Percentiles rank a stretch among this genome's conserved stretches.
These are phyloP conservation scores for Corythaixoides concolor DNA, from an alignment of 2,113 vertebrate genomes.

Conservation along the genomic window DNA sequence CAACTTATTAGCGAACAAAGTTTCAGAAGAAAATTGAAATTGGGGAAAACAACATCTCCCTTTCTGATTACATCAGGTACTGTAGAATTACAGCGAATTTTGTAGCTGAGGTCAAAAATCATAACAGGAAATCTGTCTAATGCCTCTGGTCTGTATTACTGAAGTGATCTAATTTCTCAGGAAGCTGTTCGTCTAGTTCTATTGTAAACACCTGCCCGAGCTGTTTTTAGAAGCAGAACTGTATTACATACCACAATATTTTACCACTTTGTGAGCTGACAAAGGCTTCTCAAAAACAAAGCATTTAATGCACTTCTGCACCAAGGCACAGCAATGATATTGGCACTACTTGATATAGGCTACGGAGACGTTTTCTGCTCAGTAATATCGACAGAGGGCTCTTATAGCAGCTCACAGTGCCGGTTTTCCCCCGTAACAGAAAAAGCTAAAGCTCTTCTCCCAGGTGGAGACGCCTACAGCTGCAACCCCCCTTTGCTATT, in stretches of 20 bases:
- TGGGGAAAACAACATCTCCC: background rate
- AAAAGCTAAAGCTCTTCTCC: too few relatives aligned
- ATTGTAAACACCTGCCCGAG: background rate
- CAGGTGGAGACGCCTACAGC: background rate
- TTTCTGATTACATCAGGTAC: background rate
- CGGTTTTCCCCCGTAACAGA: rapidly evolving
- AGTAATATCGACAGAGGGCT: background rate
- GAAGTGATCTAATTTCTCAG: background rate
- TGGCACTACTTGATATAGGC: rapidly evolving
- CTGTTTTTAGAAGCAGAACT: background rate
- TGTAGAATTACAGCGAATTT: background rate
- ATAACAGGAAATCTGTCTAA: background rate
- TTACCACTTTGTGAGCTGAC: background rate
- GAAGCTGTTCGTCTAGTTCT: background rate
- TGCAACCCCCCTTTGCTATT: rapidly evolving
- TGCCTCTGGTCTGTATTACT: background rate
- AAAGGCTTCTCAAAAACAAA: background rate
- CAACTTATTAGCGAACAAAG: background rate
- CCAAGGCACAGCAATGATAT: background rate
- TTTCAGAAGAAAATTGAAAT: background rate
- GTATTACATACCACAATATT: background rate
- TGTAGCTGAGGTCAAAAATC: background rate
- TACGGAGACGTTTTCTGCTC: background rate
- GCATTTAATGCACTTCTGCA: background rate
- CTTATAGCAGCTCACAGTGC: rapidly evolving